Evolutionary conservation across 2,888 invertebrate species (phyloP), one percentile per base, ranked within the genome.

Genomic region (Agrotis puta): DNA sequence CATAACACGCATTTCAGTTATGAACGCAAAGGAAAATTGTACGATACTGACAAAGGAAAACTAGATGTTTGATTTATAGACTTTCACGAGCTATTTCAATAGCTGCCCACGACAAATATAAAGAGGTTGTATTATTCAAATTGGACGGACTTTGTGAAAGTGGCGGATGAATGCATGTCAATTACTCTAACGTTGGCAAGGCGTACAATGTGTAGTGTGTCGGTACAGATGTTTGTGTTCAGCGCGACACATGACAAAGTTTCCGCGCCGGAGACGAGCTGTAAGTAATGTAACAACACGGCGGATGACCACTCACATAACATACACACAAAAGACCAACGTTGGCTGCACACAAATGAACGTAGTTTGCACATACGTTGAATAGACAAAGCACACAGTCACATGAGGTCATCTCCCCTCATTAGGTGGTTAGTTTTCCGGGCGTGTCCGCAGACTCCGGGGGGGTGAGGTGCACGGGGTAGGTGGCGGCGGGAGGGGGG

Each of bases 361-460:
- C 91, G 87, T 91, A 90, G 91, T 93, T 93, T 92, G 92, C 93
- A 93, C 92, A 91, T 92, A 92, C 88, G 91, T 86, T 88, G 88
- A 88, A 90, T 92, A 93, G 93, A 94, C 93, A 93, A 93, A 92
- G 93, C 94, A 95, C 95, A 95, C 95, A 93, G 92, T 91, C 92
- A 93, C 93, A 94, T 93, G 94, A 95, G 95, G 95, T 96, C 95
- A 96, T 96, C 95, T 95, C 95, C 95, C 95, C 95, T 96, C 95
- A 95, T 96, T 96, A 96, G 95, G 95, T 94, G 95, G 95, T 95
- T 96, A 95, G 95, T 96, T 96, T 95, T 95, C 95, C 96, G 95
- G 95, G 96, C 95, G 95, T 95, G 95, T 95, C 95, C 95, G 94
- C 95, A 95, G 95, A 94, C 94, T 94, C 95, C 94, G 91, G 88